These are phyloP conservation scores for Chaetodon auriga DNA, from an alignment of 2,113 vertebrate genomes.

Conservation along the genomic window DNA sequence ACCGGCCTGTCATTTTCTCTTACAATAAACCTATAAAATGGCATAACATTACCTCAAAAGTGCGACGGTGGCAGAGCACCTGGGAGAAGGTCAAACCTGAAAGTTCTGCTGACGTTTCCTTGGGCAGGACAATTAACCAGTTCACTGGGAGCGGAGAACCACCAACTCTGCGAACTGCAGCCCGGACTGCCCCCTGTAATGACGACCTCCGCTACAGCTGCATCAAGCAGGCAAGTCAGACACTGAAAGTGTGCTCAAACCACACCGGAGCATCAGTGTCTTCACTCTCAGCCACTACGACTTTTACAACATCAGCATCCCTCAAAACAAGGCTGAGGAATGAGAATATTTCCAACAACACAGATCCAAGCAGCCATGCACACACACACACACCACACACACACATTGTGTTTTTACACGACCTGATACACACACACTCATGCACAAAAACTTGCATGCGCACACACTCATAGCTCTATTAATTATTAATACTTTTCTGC, in stretches of 20 bases:
- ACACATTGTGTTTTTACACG: constrained; percentile 8
- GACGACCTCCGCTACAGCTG: neutral
- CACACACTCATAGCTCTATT: constrained; percentile 28
- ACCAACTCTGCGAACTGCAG: constrained; percentile 10
- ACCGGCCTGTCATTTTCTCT: constrained; percentile 55
- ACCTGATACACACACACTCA: constrained; percentile 4
- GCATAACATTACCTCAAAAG: constrained; percentile 45
- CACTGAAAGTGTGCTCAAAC: constrained; percentile 16
- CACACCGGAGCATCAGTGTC: constrained; percentile 20
- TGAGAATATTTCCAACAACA: constrained; percentile 35
- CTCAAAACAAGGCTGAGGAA: constrained; percentile 24
- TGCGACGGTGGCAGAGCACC: constrained; percentile 41
- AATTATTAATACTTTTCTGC: constrained; percentile 70
- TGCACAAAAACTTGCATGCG: constrained; percentile 1
- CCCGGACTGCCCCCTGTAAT: neutral
- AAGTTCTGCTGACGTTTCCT: constrained; percentile 46
- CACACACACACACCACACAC: neutral
- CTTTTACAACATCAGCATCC: constrained; percentile 36
- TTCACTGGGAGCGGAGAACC: neutral
- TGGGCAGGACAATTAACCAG: constrained; percentile 24
- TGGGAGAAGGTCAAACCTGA: constrained; percentile 48
- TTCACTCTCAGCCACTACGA: constrained; percentile 5
- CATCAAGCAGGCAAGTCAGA: constrained; percentile 18
- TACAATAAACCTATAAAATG: constrained; percentile 53
- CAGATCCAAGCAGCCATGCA: neutral